Evolutionary conservation across 2,888 invertebrate species (phyloP).

Genomic region (Gastrophysa polygoni): DNA sequence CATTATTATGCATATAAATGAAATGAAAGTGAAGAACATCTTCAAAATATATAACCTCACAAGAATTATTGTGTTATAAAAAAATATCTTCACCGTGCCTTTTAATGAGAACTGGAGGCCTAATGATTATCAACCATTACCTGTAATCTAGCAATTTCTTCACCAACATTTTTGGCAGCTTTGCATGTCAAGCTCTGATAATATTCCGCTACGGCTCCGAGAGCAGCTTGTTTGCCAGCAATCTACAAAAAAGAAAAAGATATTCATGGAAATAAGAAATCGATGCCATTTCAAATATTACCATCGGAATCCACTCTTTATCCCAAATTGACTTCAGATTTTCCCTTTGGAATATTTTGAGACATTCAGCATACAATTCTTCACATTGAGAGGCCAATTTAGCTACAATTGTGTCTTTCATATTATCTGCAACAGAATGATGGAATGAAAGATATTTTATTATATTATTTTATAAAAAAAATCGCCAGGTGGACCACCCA

Average conservation of each 20-base stretch:
- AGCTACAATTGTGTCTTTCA: conserved; percentile 93
- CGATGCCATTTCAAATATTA: conserved; percentile 50
- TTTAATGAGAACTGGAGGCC: too few relatives aligned
- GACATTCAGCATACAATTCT: conserved; percentile 90
- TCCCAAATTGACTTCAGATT: conserved; percentile 85
- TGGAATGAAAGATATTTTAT: background rate
- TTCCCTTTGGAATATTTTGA: conserved; percentile 86
- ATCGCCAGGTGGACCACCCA: too few relatives aligned
- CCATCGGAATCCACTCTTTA: conserved; percentile 80
- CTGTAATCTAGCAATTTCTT: conserved; percentile 86
- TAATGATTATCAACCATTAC: conserved; percentile 56
- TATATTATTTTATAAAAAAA: too few relatives aligned
- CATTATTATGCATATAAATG: too few relatives aligned
- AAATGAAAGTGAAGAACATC: too few relatives aligned
- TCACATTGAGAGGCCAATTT: conserved; percentile 92
- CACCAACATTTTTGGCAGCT: conserved; percentile 79
- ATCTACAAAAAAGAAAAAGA: conserved; percentile 62
- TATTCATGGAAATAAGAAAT: too few relatives aligned
- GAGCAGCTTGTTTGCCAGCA: conserved; percentile 85
- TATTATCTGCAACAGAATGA: conserved; percentile 69
- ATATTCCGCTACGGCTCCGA: conserved; percentile 86
- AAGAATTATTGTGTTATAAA: too few relatives aligned
- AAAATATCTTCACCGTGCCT: too few relatives aligned
- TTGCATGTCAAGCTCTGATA: conserved; percentile 87
- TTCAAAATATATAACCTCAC: too few relatives aligned